Base-by-base conservation (phyloP, 2,888 invertebrate species). In the Lymantria monacha region DNA sequence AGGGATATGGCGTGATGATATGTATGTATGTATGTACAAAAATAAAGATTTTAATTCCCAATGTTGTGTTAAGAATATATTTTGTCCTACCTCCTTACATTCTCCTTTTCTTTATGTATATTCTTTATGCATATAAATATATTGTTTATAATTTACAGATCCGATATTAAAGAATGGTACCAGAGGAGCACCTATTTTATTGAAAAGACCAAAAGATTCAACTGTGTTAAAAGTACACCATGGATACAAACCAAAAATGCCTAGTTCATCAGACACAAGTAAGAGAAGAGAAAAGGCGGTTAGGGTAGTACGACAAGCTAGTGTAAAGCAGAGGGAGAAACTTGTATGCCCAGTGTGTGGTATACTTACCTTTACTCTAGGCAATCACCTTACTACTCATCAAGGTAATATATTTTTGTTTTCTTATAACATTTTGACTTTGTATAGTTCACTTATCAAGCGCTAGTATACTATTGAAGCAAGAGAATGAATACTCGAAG, bases 341-440 rank as follows among this genome's bases (percentile, higher is more conserved):
- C 79, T 90, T 53, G 90, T 92, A 0, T 92, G 92, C 56, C 92
- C 92, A 12, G 83, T 92, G 7, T 92, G 92, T 72, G 92, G 92
- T 14, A 88, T 92, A 63, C 79, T 91, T 13, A 92, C 92, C 0
- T 90, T 69, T 58, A 87, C 89, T 38, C 71, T 92, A 46, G 87
- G 88, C 38, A 90, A 88, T 57, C 92, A 91, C 63, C 85, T 92
- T 65, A 76, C 87, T 31, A 91, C 89, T 14, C 91, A 92, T 78
- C 85, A 89, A 83, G 91, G 91, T 92, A 51, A 48, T 41, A 8
- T 44, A 38, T 33, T 33, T 33, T 33, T 33, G 33, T 33, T 30
- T n/a, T n/a, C n/a, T n/a, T 33, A 33, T 33, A 33, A 22, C 22
- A 22, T 22, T 22, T n/a, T n/a, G n/a, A n/a, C n/a, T n/a, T n/a